Base-by-base conservation (phyloP, 2,888 invertebrate genomes). In the Marronus borbonicus region DNA sequence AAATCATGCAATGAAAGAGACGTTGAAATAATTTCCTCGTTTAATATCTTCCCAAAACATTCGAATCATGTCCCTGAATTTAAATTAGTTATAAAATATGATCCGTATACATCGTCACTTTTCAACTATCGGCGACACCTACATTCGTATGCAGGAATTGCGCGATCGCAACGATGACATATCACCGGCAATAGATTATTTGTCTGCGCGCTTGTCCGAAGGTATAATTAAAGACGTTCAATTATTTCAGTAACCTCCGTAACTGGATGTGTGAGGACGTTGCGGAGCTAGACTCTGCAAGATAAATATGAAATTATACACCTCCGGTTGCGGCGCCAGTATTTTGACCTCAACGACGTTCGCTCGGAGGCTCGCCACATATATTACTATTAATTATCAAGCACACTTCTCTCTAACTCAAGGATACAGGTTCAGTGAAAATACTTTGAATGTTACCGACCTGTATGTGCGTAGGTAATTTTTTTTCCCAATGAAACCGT, bases 361-460 rank as follows among this genome's bases (percentile, higher is more conserved):
- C 76, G 80, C 80, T 79, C 74, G 64, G 76, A 80, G 82, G 79
- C 81, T 82, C 80, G 80, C 81, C 81, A 80, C 82, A 82, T 81
- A 82, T 80, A 81, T 66, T 66, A 81, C 81, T 81, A 82, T 82
- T 82, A 82, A 81, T 82, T 82, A 82, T 80, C 77, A 64, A 58
- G 79, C 78, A 80, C 55, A 58, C 20, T 58, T 58, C 20, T 58
- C 55, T 58, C 55, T 58, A 58, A 58, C 55, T 58, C 20, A 24
- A 58, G 55, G 17, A 58, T 58, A 36, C 31, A 36, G 5, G 55
- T 58, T 5, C 55, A 44, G 12, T 12, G 12, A 44, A 44, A 44
- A 44, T 44, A 44, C 10, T 2, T 10, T 8, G 44, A 44, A 44
- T 44, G 12, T 44, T 44, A 44, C 44, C 12, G 44, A 44, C 44